Conservation (phyloP, 2,888 invertebrate species). For the Holacanthella duospinosa region DNA sequence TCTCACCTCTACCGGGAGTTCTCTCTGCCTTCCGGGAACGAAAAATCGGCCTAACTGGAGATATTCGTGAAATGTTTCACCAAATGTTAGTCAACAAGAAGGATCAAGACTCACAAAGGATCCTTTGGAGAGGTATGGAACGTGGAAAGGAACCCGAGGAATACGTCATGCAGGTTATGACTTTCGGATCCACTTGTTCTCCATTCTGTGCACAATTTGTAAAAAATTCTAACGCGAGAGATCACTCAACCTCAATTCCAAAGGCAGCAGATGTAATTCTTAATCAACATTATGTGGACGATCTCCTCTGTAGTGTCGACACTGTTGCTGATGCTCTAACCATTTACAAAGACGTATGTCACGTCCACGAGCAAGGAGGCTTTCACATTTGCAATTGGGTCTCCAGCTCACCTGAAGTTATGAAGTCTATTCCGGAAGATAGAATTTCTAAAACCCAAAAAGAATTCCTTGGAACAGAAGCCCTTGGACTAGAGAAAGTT, state of each 20-base stretch:
- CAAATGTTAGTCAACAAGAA: constrained; percentile 11
- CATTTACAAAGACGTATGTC: not conserved
- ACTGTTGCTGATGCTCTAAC: not conserved
- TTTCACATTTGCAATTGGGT: not conserved
- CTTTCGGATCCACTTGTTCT: constrained; percentile 10
- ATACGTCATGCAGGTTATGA: constrained; percentile 4
- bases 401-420: not conserved
- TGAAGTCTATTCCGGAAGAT: not conserved
- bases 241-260: not conserved
- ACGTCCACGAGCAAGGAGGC: not conserved
- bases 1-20: constrained; percentile 12
- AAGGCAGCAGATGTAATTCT: not conserved
- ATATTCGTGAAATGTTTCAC: constrained; percentile 27
- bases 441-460: not conserved
- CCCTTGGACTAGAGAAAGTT: not conserved
- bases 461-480: not conserved
- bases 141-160: not conserved
- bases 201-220: too few species aligned
- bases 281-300: not conserved
- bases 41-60: constrained; percentile 13
- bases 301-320: not conserved
- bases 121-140: constrained; percentile 16
- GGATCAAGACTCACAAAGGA: constrained; percentile 12
- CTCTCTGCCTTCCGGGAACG: constrained; percentile 18
- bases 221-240: not conserved